phyloP scores from a whole-genome alignment of 2,797 vertebrate species.

The Momotus momota region DNA sequence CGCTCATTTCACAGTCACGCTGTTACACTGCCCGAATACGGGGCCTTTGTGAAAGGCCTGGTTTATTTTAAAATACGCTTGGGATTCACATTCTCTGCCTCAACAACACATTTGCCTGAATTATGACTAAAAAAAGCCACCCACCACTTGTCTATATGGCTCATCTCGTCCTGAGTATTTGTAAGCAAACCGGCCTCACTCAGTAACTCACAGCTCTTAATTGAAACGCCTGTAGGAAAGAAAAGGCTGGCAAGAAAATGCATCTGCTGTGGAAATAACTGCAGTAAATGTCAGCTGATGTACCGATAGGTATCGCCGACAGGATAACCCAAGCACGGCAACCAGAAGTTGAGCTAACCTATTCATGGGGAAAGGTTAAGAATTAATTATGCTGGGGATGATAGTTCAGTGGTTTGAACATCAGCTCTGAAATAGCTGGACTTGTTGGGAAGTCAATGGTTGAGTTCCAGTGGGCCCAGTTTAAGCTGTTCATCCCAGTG shows the following conservation, averaged over 20 bases:
- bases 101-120: not conserved
- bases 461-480: not conserved
- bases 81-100: not conserved
- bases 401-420: not conserved
- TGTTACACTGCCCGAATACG: not conserved
- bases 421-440: not conserved
- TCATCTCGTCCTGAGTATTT: accelerated
- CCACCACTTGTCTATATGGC: not conserved
- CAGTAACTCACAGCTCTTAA: not conserved
- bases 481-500: not conserved
- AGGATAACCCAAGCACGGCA: not conserved
- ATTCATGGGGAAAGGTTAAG: not conserved
- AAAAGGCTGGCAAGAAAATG: not conserved
- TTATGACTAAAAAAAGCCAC: not conserved
- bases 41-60: not conserved
- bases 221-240: not conserved
- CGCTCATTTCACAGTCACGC: not conserved
- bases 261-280: not conserved
- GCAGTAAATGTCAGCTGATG: not conserved
- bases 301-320: accelerated
- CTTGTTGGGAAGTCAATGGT: not conserved
- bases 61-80: not conserved
- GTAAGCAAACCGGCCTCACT: not conserved
- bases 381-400: not conserved
- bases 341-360: not conserved